A percentile compares a stretch with the other conserved stretches of the same genome.
These are phyloP conservation scores for Heliconius ismenius DNA, from an alignment of 2,888 invertebrate species.

Conservation along the genomic window DNA sequence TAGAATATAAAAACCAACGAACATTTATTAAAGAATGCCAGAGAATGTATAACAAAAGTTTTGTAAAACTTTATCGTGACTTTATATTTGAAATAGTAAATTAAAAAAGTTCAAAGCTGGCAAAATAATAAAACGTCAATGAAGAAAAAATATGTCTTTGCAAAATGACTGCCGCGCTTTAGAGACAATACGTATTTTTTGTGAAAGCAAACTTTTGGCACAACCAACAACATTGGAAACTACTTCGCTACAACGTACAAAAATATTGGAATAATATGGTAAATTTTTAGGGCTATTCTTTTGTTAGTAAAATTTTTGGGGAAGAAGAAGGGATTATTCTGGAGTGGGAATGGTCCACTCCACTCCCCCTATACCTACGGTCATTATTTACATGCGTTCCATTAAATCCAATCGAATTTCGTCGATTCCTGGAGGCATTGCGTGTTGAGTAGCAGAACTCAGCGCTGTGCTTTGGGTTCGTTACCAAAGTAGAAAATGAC, in stretches of 20 bases:
- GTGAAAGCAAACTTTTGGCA: constrained; percentile 16
- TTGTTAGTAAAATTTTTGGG: too few relatives aligned
- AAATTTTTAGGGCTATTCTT: too few relatives aligned
- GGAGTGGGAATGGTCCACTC: too few relatives aligned
- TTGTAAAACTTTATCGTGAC: background rate
- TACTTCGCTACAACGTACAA: constrained; percentile 4
- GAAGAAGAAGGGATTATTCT: too few relatives aligned
- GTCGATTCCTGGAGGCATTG: too few relatives aligned
- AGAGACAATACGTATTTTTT: constrained; percentile 8
- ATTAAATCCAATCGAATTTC: too few relatives aligned
- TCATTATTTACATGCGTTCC: too few relatives aligned
- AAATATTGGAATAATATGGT: background rate
- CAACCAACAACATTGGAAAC: background rate
- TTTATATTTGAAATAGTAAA: background rate
- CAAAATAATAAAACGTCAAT: constrained; percentile 10
- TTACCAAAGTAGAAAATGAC: too few relatives aligned
- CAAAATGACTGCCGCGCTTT: constrained; percentile 1
- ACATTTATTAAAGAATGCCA: background rate
- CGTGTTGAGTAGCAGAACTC: background rate
- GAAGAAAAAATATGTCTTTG: constrained; percentile 3
- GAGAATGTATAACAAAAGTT: background rate
- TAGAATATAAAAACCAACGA: background rate
- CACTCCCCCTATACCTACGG: too few relatives aligned
- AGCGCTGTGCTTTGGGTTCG: background rate
- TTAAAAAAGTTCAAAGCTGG: constrained; percentile 5